Evolutionary conservation across 2,113 vertebrate genomes (phyloP), one percentile per base, ranked within the genome.

Genomic region (Orientallactaga bullata): DNA sequence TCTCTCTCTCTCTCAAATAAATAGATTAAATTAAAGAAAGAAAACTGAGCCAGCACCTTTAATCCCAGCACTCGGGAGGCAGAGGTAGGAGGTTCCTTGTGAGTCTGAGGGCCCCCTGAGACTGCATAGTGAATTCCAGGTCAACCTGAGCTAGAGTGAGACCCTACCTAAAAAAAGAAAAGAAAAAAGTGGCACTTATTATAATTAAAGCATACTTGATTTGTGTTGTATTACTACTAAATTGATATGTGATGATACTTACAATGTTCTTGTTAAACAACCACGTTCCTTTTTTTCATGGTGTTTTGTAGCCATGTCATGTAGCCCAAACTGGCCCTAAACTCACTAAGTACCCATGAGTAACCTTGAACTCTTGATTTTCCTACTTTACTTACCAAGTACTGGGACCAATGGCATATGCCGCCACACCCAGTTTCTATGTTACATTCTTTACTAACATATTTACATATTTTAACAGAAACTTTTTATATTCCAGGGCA

Each of bases 211-310:
- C n/a, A 65, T 78, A 65, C 69, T 85, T 90, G 21, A 73, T 93
- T 74, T 71, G 4, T 90, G 23, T 68, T 93, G 4, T 82, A 30
- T 95, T 93, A 94, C 84, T 93, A 47, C 69, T 79, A 83, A 89
- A 39, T 89, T 94, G 23, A 82, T 55, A 55, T 12, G 12, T 55
- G 55, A 55, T 55, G 55, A 55, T 55, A 16, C 10, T 55, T 12
- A 55, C 78, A 30, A 66, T 63, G 35, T 74, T 77, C 35, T 68
- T 94, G n/a, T 76, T 93, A 26, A 89, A 80, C 82, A 91, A 73
- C 35, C 63, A 23, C 66, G 35, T 84, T 85, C 32, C 24, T 13
- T 51, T 10, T 85, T 32, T 85, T 26, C 51, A 1, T 58, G 32
- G 23, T 55, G 42, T 18, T n/a, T 12, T 37, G 23, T 58, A 30